Base-by-base conservation (phyloP, 2,797 vertebrate species). In the Sebastes paucispinis region DNA sequence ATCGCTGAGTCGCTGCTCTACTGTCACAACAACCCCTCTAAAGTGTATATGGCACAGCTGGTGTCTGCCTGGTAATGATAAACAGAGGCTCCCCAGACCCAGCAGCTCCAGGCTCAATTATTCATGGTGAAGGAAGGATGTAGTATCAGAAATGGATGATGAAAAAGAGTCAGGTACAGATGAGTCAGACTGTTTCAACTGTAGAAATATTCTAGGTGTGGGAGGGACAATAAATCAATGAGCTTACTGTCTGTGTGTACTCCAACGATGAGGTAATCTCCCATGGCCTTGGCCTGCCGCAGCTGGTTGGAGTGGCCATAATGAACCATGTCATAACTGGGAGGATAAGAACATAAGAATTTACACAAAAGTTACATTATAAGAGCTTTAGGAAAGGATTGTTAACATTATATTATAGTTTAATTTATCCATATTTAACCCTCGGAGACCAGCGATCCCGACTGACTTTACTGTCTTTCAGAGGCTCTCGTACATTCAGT, bases 241-340 rank as follows among this genome's bases (percentile, higher is more conserved):
- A 18, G 22, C 91, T 94, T 95, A 99, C 98, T 97, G 12, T 99
- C 98, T 1, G 97, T 99, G 88, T 98, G 98, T 16, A 99, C 97
- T 50, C 98, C 98, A n/a, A 98, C 98, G 68, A 99, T 96, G 92
- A 99, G 96, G 90, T 97, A 96, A 94, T 98, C 97, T 2, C 97
- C 98, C 97, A 98, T 97, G 84, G 97, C 96, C 89, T 97, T 97
- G 1, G 98, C 98, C 92, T 99, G 98, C 77, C 98, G 97, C 73
- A 98, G 96, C 93, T 99, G 97, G 94, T 98, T 99, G 9, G 97
- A 98, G 91, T 98, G 98, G 16, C 97, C 98, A 8, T 98, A 99
- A 90, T 99, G 98, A 31, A 99, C 98, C 98, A 99, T 99, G 94
- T 99, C 98, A 39, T 99, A 99, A 94, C 98, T 99, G 90, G 58